Conservation (phyloP, 1,140 invertebrate genomes). For the Proctacanthus coquilletti region DNA sequence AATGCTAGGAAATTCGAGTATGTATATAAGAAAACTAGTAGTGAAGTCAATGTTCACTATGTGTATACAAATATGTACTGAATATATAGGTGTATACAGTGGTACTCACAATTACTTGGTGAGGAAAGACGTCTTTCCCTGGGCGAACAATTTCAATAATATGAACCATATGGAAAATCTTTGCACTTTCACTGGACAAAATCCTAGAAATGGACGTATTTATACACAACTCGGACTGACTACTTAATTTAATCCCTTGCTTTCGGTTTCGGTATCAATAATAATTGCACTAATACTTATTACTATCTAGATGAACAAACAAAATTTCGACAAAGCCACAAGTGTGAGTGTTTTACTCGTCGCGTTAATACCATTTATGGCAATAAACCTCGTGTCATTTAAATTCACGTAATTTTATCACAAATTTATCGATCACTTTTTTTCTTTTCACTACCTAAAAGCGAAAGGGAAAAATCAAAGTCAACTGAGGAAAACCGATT, state of each 20-base stretch:
- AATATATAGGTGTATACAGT: not conserved
- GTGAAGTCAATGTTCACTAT: no score
- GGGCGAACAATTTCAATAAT: constrained; percentile 6
- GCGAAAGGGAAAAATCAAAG: no score
- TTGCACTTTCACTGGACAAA: not conserved
- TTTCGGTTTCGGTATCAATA: not conserved
- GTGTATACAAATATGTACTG: not conserved
- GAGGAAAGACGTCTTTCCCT: constrained; percentile 7
- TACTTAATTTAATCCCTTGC: not conserved
- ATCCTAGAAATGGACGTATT: not conserved
- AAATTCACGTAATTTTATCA: no score
- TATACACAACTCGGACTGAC: not conserved
- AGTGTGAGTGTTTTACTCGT: not conserved
- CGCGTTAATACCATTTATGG: no score
- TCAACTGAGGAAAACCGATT: no score
- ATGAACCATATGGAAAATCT: constrained; percentile 6
- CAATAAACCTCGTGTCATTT: no score
- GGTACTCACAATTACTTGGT: constrained; percentile 6
- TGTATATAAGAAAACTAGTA: no score
- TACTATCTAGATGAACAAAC: not conserved
- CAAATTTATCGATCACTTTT: no score
- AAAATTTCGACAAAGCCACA: no score
- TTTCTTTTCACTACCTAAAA: no score
- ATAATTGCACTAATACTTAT: not conserved
- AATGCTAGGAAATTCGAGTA: no score